Base-by-base conservation (phyloP, 1,140 invertebrate genomes). In the Maconellicoccus hirsutus region DNA sequence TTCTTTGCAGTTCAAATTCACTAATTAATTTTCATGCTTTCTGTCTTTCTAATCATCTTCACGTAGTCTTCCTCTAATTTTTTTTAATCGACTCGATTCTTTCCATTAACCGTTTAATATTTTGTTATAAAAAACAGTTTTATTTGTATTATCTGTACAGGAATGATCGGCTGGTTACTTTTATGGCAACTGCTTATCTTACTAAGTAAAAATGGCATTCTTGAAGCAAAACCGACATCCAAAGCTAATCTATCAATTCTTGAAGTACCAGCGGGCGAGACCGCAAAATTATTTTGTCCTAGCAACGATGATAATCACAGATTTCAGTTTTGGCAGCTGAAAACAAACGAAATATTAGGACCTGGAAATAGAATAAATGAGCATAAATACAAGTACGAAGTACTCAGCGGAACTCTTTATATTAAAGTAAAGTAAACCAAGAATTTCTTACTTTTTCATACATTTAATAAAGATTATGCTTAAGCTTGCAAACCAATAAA, bases 361-460 rank as follows among this genome's bases (percentile, higher is more conserved):
- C 86, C 86, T 42, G 84, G 83, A 42, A 86, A 86, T 80, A 72
- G 77, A 27, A 79, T 82, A 73, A 81, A 87, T 79, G 78, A 79
- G 73, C 80, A 80, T 8, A 88, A 88, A 80, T 87, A 86, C 75
- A 86, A 87, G 76, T 87, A 87, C 79, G 84, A 87, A 79, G 84
- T 87, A 2, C 79, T 87, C 38, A 85, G 85, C 63, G 86, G 86
- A 73, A 84, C 82, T 74, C 80, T 88, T 59, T 80, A 80, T 70
- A 87, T 88, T 70, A 81, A 83, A 80, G 86, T 87, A 66, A 66
- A 66, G 61, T 66, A 66, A 19, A 4, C 19, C 6, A 23, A 16
- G 21, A 52, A 52, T 52, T 52, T 52, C n/a, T 52, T 52, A 52
- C 6, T 16, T 52, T 14, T 52, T 16, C 2, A 8, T 2, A 8